phyloP scores from a whole-genome alignment of 1,140 invertebrate species.

The Bombus consobrinus region DNA sequence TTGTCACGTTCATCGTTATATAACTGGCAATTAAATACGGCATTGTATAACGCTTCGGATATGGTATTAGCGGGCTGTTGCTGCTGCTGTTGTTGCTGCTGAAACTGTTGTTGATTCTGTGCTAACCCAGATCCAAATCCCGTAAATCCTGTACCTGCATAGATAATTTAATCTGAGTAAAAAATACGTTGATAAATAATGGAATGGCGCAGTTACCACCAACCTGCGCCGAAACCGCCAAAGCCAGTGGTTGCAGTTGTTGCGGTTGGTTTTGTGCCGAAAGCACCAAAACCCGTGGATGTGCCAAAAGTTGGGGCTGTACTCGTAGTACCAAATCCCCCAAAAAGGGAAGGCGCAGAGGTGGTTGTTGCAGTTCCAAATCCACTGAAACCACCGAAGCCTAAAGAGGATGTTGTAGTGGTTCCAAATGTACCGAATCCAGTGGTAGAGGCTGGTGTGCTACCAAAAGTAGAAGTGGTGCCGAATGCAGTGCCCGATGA shows the following conservation, averaged over 20 bases:
- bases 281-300: conserved; percentile 81
- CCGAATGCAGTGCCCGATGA: conserved; percentile 69
- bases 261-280: conserved; percentile 76
- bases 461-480: conserved; percentile 77
- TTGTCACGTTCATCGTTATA: conserved; percentile 96
- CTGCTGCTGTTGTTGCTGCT: conserved; percentile 80
- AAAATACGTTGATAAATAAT: neutral
- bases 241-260: neutral
- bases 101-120: conserved; percentile 82
- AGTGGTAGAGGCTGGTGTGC: conserved; percentile 70
- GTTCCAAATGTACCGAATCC: conserved; percentile 81
- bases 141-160: conserved; percentile 61
- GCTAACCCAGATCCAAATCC: conserved; percentile 69
- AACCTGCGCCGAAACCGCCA: conserved; percentile 82
- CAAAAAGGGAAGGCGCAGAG: conserved; percentile 60
- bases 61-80: conserved; percentile 85
- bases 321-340: conserved; percentile 68
- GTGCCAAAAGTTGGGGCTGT: conserved; percentile 81
- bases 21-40: conserved; percentile 92
- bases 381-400: conserved; percentile 76
- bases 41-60: conserved; percentile 88
- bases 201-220: neutral
- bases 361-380: conserved; percentile 78
- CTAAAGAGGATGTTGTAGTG: conserved; percentile 67
- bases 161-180: conserved; percentile 65